Conservation (phyloP, 2,888 invertebrate species). For the Amitus sp. region DNA sequence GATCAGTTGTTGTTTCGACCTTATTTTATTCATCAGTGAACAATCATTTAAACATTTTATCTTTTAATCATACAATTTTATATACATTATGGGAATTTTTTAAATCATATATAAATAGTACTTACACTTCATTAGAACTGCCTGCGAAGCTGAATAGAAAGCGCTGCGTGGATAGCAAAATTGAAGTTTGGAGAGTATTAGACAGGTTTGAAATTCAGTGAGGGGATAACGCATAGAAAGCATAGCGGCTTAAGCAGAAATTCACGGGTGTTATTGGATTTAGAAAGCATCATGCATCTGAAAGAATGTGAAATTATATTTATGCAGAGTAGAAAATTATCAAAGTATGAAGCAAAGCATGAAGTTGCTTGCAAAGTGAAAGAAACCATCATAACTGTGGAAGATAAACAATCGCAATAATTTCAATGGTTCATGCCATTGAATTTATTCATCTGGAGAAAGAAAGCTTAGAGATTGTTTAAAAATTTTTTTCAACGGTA, state of each 20-base stretch:
- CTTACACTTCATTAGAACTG: constrained; percentile 48
- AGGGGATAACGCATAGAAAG: constrained; percentile 62
- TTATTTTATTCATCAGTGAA: too few relatives aligned
- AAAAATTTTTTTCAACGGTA: too few relatives aligned
- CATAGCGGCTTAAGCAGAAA: constrained; percentile 64
- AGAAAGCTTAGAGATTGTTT: too few relatives aligned
- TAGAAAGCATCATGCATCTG: constrained; percentile 65
- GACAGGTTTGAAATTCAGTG: constrained; percentile 28
- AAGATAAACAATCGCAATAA: too few relatives aligned
- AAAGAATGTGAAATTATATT: constrained; percentile 61
- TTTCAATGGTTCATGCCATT: too few relatives aligned
- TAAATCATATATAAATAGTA: constrained; percentile 19
- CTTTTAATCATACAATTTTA: not conserved
- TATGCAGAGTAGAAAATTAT: constrained; percentile 35
- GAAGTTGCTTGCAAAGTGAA: too few relatives aligned
- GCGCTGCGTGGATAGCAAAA: constrained; percentile 49
- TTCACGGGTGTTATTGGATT: constrained; percentile 59
- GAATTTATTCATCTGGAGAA: too few relatives aligned
- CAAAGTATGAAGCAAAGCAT: constrained; percentile 7
- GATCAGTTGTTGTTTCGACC: too few relatives aligned
- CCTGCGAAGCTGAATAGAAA: constrained; percentile 48
- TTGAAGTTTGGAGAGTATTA: constrained; percentile 32
- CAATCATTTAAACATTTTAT: too few relatives aligned
- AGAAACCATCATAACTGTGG: too few relatives aligned
- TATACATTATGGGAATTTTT: not conserved